A percentile compares a stretch with the other conserved stretches of the same genome.
These are phyloP conservation scores for Himalopsyche phryganea DNA, from an alignment of 1,140 invertebrate species.

Conservation along the genomic window DNA sequence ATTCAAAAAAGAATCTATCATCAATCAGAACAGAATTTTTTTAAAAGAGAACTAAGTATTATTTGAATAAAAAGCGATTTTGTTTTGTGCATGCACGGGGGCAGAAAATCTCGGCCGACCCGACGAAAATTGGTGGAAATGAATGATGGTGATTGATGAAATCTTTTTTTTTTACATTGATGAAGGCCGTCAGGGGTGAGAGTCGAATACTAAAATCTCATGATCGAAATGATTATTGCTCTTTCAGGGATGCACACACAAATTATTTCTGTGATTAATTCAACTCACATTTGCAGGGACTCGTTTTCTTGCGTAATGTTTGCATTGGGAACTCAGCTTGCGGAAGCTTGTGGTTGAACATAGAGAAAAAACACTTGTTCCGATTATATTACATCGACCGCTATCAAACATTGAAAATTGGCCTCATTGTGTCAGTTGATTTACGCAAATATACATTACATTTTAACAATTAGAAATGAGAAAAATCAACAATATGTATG, in stretches of 20 bases:
- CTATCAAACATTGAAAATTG: slow-evolving; percentile 17
- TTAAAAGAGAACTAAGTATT: no score
- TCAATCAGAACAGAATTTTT: no score
- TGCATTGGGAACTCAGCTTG: slow-evolving; percentile 63
- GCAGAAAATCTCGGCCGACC: no score
- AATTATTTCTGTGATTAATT: slow-evolving; percentile 1
- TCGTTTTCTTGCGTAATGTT: slow-evolving; percentile 83
- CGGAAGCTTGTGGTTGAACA: slow-evolving; percentile 35
- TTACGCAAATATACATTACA: slow-evolving; percentile 8
- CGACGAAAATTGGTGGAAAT: not conserved
- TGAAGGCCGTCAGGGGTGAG: not conserved
- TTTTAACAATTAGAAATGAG: not conserved
- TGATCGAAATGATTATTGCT: not conserved
- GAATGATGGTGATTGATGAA: not conserved
- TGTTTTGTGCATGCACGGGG: no score
- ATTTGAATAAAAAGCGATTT: no score
- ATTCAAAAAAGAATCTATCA: no score
- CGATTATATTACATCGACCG: slow-evolving; percentile 24
- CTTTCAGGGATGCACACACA: not conserved
- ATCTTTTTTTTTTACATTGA: not conserved
- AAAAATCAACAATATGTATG: slow-evolving; percentile 3
- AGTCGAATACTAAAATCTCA: not conserved
- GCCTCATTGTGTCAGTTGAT: slow-evolving; percentile 3
- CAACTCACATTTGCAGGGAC: slow-evolving; percentile 84
- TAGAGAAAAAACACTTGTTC: slow-evolving; percentile 30